Conservation (phyloP, 2,113 vertebrate species). For the Micromys minutus region DNA sequence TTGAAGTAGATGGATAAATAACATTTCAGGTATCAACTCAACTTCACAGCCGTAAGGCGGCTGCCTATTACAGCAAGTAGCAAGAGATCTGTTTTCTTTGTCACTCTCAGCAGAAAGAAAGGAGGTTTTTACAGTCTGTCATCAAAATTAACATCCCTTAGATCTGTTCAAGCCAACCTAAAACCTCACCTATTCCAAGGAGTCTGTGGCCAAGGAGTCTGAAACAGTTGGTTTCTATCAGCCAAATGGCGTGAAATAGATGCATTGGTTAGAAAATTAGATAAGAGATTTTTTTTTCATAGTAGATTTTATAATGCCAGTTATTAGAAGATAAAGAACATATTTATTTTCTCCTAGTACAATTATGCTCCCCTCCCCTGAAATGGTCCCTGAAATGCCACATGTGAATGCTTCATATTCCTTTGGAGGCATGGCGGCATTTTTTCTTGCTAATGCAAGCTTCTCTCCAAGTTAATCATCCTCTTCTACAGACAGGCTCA, state of each 20-base stretch:
- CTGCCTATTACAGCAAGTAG: background rate
- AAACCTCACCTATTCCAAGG: background rate
- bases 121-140: background rate
- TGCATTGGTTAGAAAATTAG: background rate
- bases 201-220: background rate
- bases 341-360: background rate
- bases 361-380: background rate
- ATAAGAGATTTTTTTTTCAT: background rate
- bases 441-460: slow-evolving; percentile 43
- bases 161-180: background rate
- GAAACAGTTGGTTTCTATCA: background rate
- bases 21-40: background rate
- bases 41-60: background rate
- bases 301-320: background rate
- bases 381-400: slow-evolving; percentile 30
- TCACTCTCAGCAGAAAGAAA: background rate
- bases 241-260: background rate
- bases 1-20: background rate
- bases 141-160: background rate
- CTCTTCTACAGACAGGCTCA: background rate
- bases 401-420: slow-evolving; percentile 47
- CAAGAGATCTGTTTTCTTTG: background rate
- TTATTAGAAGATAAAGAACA: background rate
- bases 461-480: slow-evolving; percentile 67
- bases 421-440: background rate